Conservation (phyloP, 2,113 vertebrate species). For the Cyprinodon variegatus region DNA sequence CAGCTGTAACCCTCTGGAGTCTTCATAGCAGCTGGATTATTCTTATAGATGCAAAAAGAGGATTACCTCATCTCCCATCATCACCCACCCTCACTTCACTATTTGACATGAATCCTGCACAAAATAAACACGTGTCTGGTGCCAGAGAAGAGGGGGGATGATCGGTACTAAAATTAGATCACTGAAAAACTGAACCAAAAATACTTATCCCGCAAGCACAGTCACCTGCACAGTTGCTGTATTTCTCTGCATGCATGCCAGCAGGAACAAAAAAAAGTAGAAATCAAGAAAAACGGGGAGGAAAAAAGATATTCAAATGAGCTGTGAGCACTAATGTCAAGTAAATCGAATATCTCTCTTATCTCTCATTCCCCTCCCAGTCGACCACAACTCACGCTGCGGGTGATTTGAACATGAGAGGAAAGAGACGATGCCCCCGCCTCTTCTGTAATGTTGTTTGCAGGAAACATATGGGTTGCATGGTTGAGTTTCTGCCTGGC, state of each 20-base stretch:
- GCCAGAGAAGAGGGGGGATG: conserved; percentile 23
- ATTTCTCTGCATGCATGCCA: conserved; percentile 56
- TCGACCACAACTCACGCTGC: conserved; percentile 82
- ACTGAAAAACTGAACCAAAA: conserved; percentile 59
- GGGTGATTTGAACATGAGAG: conserved; percentile 65
- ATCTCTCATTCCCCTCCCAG: conserved; percentile 78
- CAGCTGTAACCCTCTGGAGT: conserved; percentile 53
- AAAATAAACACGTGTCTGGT: conserved; percentile 62
- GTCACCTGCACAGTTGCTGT: conserved; percentile 64
- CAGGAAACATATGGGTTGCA: conserved; percentile 54
- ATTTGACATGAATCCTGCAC: conserved; percentile 68
- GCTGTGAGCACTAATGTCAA: conserved; percentile 58
- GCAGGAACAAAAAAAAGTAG: conserved; percentile 39
- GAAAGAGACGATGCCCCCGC: conserved; percentile 32
- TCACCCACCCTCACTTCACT: conserved; percentile 64
- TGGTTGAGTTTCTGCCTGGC: conserved; percentile 43
- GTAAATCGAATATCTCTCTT: conserved; percentile 74
- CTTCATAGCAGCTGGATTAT: conserved; percentile 57
- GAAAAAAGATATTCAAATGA: conserved; percentile 54
- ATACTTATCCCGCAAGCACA: conserved; percentile 65
- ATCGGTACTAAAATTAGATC: conserved; percentile 75
- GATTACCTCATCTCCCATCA: conserved; percentile 65
- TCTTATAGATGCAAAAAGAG: conserved; percentile 62
- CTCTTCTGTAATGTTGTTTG: conserved; percentile 38
- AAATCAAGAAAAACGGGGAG: conserved; percentile 67